Base-by-base conservation (phyloP, 2,113 vertebrate species). In the Carlito syrichta region DNA sequence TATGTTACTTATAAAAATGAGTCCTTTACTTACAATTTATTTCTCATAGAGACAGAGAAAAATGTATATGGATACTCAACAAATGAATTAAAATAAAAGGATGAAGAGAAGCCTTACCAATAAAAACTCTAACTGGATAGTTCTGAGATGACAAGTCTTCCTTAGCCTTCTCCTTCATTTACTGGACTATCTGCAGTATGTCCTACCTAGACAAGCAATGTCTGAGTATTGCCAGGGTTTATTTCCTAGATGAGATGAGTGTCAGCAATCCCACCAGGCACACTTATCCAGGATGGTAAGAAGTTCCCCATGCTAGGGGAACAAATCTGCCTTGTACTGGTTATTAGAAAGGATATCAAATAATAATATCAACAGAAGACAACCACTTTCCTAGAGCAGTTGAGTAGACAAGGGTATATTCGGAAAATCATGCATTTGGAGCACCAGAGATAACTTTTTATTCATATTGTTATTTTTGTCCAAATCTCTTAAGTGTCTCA, bases 381-480 rank as follows among this genome's bases (percentile, higher is more conserved):
- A 94, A 40, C n/a, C 45, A 50, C 30, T 38, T 5, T 66, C n/a
- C 58, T 58, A 8, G 48, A 58, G 6, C n/a, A 58, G 32, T 30
- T 43, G 19, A 63, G 27, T 38, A 83, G 52, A 86, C 27, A 52
- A 35, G 69, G 84, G 7, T 22, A 35, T 10, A 71, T 60, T 78
- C 14, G 81, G 89, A 93, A 89, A 97, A 96, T 25, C 19, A 35
- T 71, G 76, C 86, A 92, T 84, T 89, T 89, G 89, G 40, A 93
- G 66, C 58, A 90, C 7, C 84, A 87, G 22, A 62, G 86, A 48
- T 96, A 95, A 93, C 82, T 96, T 89, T 96, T 96, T 93, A 96
- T 96, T 97, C 92, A 90, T 91, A 96, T 86, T 96, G 96, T 97
- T 97, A 98, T 97, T 98, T 98, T 96, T 93, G 93, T 93, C 95